Evolutionary conservation across 2,797 vertebrate species (phyloP).

Genomic region (Melanotaenia parkinsoni): DNA sequence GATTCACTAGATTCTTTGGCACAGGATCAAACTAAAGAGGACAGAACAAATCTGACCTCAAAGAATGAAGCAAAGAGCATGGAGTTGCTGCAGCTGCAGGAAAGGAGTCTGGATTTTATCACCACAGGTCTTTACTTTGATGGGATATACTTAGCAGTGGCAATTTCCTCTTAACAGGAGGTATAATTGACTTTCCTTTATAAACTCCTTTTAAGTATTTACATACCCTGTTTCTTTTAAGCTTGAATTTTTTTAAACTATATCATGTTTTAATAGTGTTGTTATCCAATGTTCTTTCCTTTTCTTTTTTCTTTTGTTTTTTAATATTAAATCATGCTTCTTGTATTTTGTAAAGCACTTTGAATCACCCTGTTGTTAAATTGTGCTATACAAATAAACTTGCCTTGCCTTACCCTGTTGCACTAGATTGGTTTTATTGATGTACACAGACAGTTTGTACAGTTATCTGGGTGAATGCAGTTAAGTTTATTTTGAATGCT

Average conservation of each 20-base stretch:
- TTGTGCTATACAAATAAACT: too few species aligned
- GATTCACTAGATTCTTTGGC: slow-evolving; percentile 69
- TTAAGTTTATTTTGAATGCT: neutral
- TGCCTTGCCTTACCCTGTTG: neutral
- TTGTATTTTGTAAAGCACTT: too few species aligned
- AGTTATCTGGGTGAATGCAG: neutral
- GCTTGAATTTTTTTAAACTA: too few species aligned
- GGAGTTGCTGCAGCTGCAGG: slow-evolving; percentile 44
- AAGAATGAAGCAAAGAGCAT: slow-evolving; percentile 40
- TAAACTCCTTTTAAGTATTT: slow-evolving; percentile 31
- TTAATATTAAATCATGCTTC: too few species aligned
- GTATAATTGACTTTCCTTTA: slow-evolving; percentile 47
- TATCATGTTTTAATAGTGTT: too few species aligned
- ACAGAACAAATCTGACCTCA: slow-evolving; percentile 63
- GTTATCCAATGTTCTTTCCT: too few species aligned
- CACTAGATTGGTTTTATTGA: neutral
- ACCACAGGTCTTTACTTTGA: slow-evolving; percentile 58
- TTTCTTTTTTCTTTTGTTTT: too few species aligned
- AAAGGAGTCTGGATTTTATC: slow-evolving; percentile 57
- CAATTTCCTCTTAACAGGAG: slow-evolving; percentile 49
- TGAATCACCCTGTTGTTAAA: too few species aligned
- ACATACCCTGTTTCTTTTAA: neutral
- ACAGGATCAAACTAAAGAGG: slow-evolving; percentile 51
- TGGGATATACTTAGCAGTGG: slow-evolving; percentile 53
- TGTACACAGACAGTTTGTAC: neutral